Evolutionary conservation across 2,797 vertebrate genomes (phyloP).

Genomic region (Clarias laeviceps): DNA sequence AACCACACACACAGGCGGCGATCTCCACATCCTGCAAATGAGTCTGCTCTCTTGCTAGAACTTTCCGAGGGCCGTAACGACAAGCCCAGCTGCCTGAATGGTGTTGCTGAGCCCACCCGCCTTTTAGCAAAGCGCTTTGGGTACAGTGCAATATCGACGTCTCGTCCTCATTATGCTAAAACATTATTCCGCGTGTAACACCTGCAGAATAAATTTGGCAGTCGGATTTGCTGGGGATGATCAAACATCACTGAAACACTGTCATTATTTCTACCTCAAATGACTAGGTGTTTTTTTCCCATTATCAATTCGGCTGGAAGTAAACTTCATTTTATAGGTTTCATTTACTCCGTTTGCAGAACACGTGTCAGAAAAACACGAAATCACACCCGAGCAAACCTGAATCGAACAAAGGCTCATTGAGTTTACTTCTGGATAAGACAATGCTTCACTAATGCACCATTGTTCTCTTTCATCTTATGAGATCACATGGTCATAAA

Average conservation of each 20-base stretch:
- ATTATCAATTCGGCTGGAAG: constrained; percentile 82
- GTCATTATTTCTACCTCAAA: constrained; percentile 84
- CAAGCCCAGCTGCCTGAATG: constrained; percentile 30
- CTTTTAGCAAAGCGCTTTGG: constrained; percentile 66
- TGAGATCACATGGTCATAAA: constrained; percentile 32
- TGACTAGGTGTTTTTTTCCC: constrained; percentile 55
- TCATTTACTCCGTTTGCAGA: constrained; percentile 79
- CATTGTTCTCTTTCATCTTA: constrained; percentile 49
- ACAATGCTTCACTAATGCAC: constrained; percentile 52
- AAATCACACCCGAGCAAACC: constrained; percentile 53
- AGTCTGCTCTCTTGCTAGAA: constrained; percentile 32
- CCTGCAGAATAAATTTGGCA: constrained; percentile 86
- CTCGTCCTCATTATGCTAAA: constrained; percentile 82
- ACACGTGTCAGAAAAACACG: constrained; percentile 60
- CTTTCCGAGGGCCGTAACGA: constrained; percentile 20
- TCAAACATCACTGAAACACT: constrained; percentile 83
- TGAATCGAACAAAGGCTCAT: constrained; percentile 26
- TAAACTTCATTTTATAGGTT: constrained; percentile 83
- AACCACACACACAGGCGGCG: neutral
- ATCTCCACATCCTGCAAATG: constrained; percentile 28
- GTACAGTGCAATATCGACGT: constrained; percentile 77
- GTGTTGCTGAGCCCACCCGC: constrained; percentile 25
- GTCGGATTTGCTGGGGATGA: constrained; percentile 82
- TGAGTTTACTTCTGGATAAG: constrained; percentile 29
- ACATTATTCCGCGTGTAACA: constrained; percentile 83